Conservation (phyloP, 2,797 vertebrate species). For the Anableps anableps region DNA sequence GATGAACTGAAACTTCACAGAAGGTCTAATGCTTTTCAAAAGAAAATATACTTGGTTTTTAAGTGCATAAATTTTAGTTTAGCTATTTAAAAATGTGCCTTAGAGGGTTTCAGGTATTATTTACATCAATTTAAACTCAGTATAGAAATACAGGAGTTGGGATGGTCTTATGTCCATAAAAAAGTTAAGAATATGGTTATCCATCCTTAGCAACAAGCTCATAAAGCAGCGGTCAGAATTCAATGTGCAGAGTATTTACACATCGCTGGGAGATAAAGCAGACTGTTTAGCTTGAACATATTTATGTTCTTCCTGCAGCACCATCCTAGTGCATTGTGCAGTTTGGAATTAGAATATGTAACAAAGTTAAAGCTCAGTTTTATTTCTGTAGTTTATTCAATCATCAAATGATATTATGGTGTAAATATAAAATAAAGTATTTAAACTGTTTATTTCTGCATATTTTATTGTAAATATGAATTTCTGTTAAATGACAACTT, state of each 20-base stretch:
- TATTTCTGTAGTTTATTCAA: background rate
- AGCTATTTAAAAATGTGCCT: background rate
- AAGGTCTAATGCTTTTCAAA: background rate
- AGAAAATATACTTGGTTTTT: background rate
- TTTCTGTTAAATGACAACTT: background rate
- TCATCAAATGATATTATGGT: background rate
- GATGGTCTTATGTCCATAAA: background rate
- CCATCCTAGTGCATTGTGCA: too few relatives aligned
- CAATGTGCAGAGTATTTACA: background rate
- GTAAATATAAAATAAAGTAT: background rate
- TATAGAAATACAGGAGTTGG: background rate
- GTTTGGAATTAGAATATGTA: background rate
- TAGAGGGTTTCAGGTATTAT: background rate
- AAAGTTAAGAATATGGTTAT: background rate
- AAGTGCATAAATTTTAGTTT: background rate
- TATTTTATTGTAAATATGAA: background rate
- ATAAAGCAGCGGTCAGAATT: conserved; percentile 25
- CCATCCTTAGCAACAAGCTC: conserved; percentile 25
- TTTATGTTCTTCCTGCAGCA: background rate
- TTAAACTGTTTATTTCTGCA: background rate
- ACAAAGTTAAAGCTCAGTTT: background rate
- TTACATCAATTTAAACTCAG: background rate
- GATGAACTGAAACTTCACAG: conserved; percentile 9
- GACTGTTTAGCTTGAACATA: conserved; percentile 1
- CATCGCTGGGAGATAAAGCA: background rate